Base-by-base conservation (phyloP, 2,888 invertebrate genomes). In the Neocrepidodera transversa region DNA sequence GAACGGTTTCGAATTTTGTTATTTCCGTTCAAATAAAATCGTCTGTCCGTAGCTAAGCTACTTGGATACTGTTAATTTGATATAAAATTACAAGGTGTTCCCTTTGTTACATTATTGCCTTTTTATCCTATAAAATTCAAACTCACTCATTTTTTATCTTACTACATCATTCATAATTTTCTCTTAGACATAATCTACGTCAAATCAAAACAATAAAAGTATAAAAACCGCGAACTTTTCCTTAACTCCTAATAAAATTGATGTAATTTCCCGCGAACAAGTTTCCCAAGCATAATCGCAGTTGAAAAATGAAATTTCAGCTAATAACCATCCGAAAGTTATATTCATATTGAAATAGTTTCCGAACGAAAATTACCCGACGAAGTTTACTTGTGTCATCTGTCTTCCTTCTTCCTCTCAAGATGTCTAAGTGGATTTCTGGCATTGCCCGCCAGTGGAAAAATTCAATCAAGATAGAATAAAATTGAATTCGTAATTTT, bases 261-360 rank as follows among this genome's bases (percentile, higher is more conserved):
- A 35, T 35, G 35, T 35, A 35, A 35, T 13, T 36, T 35, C 23
- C 36, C 8, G 13, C 23, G 50, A 32, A 50, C 11, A 3, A n/a
- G 4, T n/a, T 30, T n/a, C 13, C 2, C 28, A 11, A 8, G 1
- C 30, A 32, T 48, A 48, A 48, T 32, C 23, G 23, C 36, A 36
- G 35, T 20, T 16, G 36, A 50, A 50, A 50, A 38, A 35, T 50
- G 36, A 23, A 36, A 50, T 50, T 32, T 32, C n/a, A 50, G 35
- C 14, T 36, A 16, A 20, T 36, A 50, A 32, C 47, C 18, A 23
- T 36, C 28, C 32, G 18, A 26, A 54, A 47, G 47, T 36, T 54
- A 54, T 45, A 35, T 35, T 43, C 45, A 54, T 54, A 54, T 54
- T 54, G 54, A 17, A 54, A 54, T 54, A 54, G 54, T 47, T 54